Percentiles rank a stretch among this genome's conserved stretches.
These are phyloP conservation scores for Trachelus tabidus DNA, from an alignment of 2,888 invertebrate genomes.

Conservation along the genomic window DNA sequence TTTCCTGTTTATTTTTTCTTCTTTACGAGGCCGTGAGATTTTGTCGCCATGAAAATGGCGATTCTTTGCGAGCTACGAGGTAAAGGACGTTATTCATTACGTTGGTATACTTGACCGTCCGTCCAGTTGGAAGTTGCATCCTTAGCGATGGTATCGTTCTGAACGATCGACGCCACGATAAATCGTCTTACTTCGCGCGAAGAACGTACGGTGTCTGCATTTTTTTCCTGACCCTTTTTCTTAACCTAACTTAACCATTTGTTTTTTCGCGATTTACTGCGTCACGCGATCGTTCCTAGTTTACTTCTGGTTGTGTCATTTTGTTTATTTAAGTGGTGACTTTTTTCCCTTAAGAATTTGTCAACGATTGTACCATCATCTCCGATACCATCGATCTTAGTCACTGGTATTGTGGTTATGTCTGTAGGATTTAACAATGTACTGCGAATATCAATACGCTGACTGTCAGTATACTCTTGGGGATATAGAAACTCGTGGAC, in stretches of 20 bases:
- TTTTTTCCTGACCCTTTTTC: not conserved
- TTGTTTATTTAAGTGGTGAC: not conserved
- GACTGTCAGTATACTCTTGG: not conserved
- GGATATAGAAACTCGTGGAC: not conserved
- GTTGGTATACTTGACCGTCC: not conserved
- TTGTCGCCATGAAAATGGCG: too few relatives aligned
- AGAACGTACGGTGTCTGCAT: not conserved
- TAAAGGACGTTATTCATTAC: not conserved
- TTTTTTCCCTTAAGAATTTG: not conserved
- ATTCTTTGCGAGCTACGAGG: not conserved
- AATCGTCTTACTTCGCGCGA: not conserved
- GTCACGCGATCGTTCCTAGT: not conserved
- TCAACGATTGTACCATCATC: not conserved
- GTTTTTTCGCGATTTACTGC: not conserved
- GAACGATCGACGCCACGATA: not conserved
- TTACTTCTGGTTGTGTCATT: not conserved
- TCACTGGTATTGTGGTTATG: not conserved
- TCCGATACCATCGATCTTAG: not conserved
- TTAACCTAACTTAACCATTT: not conserved
- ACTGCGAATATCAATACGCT: not conserved
- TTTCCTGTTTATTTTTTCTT: not conserved
- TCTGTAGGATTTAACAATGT: too few relatives aligned
- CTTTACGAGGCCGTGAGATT: not conserved
- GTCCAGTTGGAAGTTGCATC: not conserved
- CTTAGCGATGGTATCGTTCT: not conserved